These are phyloP conservation scores for Melolontha melolontha DNA, from an alignment of 2,888 invertebrate genomes.

Conservation along the genomic window DNA sequence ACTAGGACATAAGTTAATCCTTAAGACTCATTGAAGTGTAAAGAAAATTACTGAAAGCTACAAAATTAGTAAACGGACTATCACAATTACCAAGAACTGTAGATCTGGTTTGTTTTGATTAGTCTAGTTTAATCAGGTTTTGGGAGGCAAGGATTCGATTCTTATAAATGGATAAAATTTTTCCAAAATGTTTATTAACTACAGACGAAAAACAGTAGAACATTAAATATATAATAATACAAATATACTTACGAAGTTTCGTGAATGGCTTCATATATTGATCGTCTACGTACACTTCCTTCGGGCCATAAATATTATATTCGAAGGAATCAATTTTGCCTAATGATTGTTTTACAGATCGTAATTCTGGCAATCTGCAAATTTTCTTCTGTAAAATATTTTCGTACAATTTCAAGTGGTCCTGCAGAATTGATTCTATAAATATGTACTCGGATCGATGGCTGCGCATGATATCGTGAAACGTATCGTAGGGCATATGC, in stretches of 20 bases:
- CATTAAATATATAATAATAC: too few species aligned
- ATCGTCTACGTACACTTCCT: constrained; percentile 28
- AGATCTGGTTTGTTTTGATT: too few species aligned
- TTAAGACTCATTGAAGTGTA: too few species aligned
- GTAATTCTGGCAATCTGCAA: constrained; percentile 44
- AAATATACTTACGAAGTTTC: constrained; percentile 37
- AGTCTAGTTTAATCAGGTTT: too few species aligned
- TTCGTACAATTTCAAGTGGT: constrained; percentile 40
- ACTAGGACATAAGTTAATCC: too few species aligned
- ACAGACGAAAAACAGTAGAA: too few species aligned
- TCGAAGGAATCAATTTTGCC: constrained; percentile 45
- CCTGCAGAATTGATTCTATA: constrained; percentile 38
- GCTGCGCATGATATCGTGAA: constrained; percentile 34
- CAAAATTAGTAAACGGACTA: too few species aligned
- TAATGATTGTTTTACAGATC: constrained; percentile 37
- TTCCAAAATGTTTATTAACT: too few species aligned
- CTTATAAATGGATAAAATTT: too few species aligned
- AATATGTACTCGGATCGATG: constrained; percentile 37
- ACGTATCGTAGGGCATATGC: constrained; percentile 41
- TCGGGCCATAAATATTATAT: constrained; percentile 41
- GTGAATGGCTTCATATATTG: constrained; percentile 40
- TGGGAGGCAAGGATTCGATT: too few species aligned
- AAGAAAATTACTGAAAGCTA: too few species aligned
- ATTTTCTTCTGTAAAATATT: constrained; percentile 40
- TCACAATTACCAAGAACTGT: too few species aligned